Evolutionary conservation across 2,888 invertebrate species (phyloP).

Genomic region (Cremastinae sp.): DNA sequence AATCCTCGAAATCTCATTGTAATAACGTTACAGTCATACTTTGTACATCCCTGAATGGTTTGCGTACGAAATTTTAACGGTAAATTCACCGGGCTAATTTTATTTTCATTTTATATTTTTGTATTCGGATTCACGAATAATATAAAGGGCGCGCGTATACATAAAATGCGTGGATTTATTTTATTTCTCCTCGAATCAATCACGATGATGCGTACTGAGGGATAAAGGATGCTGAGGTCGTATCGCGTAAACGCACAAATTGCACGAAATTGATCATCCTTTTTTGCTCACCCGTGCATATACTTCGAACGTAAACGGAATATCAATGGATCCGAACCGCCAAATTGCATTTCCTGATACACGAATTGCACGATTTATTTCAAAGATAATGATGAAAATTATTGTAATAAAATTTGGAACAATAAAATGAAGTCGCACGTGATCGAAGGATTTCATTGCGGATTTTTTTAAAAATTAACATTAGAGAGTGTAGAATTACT

Average conservation of each 20-base stretch:
- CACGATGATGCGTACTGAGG: constrained; percentile 53
- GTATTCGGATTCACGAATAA: not conserved
- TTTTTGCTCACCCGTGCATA: no score
- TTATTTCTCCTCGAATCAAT: constrained; percentile 40
- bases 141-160: constrained; percentile 29
- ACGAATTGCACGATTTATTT: constrained; percentile 49
- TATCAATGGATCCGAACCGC: no score
- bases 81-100: constrained; percentile 40
- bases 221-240: constrained; percentile 4
- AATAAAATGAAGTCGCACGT: no score
- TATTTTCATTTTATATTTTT: not conserved
- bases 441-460: no score
- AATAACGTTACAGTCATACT: constrained; percentile 40
- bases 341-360: constrained; percentile 30
- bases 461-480: no score
- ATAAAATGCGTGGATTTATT: constrained; percentile 11
- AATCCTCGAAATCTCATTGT: constrained; percentile 56
- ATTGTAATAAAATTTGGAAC: no score
- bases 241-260: constrained; percentile 25
- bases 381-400: not conserved
- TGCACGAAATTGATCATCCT: not conserved
- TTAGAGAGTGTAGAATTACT: no score
- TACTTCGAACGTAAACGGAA: not conserved
- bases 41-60: constrained; percentile 24
- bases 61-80: constrained; percentile 51